Conservation (phyloP, 2,113 vertebrate genomes). For the Rhinopomastus cyanomelas region DNA sequence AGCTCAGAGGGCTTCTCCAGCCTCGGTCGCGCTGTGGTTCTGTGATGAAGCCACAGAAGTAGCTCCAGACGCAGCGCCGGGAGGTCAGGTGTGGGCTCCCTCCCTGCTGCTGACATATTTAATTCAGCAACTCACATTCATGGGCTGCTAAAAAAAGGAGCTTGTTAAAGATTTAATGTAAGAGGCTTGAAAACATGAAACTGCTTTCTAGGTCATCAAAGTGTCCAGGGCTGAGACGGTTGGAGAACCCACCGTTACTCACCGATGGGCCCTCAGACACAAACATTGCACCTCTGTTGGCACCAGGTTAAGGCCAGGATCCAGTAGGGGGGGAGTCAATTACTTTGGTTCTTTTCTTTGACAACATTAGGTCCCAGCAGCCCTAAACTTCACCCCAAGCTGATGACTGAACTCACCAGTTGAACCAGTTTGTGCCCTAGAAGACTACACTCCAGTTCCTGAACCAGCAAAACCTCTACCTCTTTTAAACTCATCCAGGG, state of each 20-base stretch:
- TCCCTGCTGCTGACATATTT: neutral
- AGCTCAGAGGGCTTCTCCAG: no score
- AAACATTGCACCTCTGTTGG: neutral
- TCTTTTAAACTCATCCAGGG: no score
- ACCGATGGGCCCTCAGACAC: neutral
- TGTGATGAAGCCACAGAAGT: neutral
- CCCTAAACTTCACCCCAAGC: no score
- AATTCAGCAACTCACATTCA: neutral
- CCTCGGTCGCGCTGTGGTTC: no score
- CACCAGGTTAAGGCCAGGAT: neutral
- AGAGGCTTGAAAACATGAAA: constrained; percentile 5
- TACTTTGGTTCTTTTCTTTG: neutral
- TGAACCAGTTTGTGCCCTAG: no score
- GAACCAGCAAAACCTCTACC: no score
- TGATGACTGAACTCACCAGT: no score
- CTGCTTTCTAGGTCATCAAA: neutral
- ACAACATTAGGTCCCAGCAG: neutral
- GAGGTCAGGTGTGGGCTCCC: neutral
- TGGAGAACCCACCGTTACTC: neutral
- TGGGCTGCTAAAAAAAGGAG: neutral
- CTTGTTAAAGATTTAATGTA: constrained; percentile 4
- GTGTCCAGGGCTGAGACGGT: neutral
- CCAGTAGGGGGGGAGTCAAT: neutral
- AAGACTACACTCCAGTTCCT: no score
- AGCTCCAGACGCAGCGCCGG: neutral